Percentiles rank a stretch among this genome's conserved stretches.
Conservation (phyloP, 2,888 invertebrate genomes). For the Bembecia ichneumoniformis region DNA sequence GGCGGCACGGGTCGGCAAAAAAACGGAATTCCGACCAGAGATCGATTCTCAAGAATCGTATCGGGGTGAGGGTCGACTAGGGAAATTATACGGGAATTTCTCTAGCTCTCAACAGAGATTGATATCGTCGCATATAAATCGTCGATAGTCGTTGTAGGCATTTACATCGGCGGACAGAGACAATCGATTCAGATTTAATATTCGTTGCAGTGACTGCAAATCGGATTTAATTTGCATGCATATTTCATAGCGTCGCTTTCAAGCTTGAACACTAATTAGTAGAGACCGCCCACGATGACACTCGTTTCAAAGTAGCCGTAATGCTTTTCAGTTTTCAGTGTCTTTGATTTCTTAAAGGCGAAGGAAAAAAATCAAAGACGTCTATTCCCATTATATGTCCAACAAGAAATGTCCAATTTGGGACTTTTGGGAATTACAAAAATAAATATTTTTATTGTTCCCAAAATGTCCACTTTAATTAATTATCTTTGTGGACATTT, state of each 20-base stretch:
- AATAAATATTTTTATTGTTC: too few relatives aligned
- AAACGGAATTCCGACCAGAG: conserved; percentile 14
- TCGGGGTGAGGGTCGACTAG: neutral
- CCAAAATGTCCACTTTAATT: too few relatives aligned
- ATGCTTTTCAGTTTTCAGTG: too few relatives aligned
- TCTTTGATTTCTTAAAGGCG: too few relatives aligned
- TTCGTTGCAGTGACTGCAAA: conserved; percentile 21
- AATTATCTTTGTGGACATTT: too few relatives aligned
- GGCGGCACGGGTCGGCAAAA: conserved; percentile 14
- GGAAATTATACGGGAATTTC: neutral
- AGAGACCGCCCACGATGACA: conserved; percentile 28
- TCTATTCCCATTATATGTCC: too few relatives aligned
- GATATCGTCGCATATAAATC: too few relatives aligned
- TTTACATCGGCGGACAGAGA: conserved; percentile 8
- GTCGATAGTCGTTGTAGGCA: conserved; percentile 1
- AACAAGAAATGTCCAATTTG: too few relatives aligned
- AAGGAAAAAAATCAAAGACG: too few relatives aligned
- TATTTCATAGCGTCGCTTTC: conserved; percentile 25
- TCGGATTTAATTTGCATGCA: conserved; percentile 28
- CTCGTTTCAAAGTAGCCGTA: neutral
- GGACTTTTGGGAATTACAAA: too few relatives aligned
- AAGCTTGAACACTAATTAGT: conserved; percentile 33
- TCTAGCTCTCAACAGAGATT: neutral
- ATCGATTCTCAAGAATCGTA: conserved; percentile 45
- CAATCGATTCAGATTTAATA: conserved; percentile 21